Evolutionary conservation across 2,113 vertebrate genomes (phyloP).

Genomic region (Channa maculata): DNA sequence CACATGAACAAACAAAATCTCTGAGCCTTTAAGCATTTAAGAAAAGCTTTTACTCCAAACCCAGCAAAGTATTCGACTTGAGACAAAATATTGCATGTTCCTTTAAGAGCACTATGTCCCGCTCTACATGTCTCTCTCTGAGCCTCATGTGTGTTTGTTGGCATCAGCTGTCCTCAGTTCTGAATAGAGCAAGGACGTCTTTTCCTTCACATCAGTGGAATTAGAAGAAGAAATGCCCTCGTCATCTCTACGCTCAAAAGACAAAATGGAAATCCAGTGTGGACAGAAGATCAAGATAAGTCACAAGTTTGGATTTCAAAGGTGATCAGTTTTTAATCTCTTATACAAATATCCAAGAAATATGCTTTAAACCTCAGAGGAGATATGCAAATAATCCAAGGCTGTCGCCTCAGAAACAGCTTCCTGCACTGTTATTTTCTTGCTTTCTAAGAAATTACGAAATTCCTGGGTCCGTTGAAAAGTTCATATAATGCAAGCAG

Average conservation of each 20-base stretch:
- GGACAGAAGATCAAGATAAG: constrained; percentile 33
- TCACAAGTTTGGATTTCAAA: constrained; percentile 52
- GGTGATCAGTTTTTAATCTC: constrained; percentile 30
- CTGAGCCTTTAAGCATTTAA: constrained; percentile 42
- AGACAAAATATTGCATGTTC: constrained; percentile 67
- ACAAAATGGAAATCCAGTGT: constrained; percentile 29
- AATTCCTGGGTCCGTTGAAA: constrained; percentile 38
- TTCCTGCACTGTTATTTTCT: constrained; percentile 2
- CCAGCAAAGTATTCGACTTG: constrained; percentile 17
- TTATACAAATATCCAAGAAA: constrained; percentile 19
- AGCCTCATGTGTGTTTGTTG: constrained; percentile 76
- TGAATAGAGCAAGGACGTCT: constrained; percentile 67
- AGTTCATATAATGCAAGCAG: constrained; percentile 37
- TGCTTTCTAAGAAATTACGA: constrained; percentile 23
- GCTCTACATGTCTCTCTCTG: constrained; percentile 66
- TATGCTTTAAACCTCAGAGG: constrained; percentile 5
- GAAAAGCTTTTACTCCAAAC: constrained; percentile 29
- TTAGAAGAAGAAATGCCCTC: constrained; percentile 63
- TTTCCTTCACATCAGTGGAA: constrained; percentile 64
- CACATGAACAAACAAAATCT: constrained; percentile 44
- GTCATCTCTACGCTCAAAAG: constrained; percentile 40
- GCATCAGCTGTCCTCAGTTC: constrained; percentile 75
- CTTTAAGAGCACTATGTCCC: constrained; percentile 82
- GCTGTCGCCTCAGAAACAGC: constrained; percentile 21
- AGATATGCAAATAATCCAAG: constrained; percentile 26